Percentiles rank a stretch among this genome's conserved stretches.
Conservation (phyloP, 1,140 invertebrate species). For the Ectropis grisescens region DNA sequence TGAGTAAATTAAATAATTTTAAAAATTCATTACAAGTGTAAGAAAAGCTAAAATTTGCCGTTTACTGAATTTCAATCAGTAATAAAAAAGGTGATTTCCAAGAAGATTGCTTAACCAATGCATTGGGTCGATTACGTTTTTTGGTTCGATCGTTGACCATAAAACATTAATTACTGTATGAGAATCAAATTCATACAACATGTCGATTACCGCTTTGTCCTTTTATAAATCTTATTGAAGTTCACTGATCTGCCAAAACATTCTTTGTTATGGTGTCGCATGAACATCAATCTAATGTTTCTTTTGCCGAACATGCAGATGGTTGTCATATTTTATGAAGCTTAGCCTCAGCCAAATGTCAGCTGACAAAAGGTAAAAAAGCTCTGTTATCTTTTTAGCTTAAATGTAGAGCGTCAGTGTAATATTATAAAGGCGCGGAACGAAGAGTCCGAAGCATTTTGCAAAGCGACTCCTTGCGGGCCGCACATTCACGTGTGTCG, state of each 20-base stretch:
- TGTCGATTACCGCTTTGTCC: too few species aligned
- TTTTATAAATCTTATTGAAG: conserved; percentile 1
- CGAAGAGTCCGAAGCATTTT: conserved; percentile 50
- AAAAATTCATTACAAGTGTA: too few species aligned
- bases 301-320: conserved; percentile 24
- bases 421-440: conserved; percentile 61
- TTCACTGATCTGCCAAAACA: conserved; percentile 27
- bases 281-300: conserved; percentile 32
- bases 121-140: too few species aligned
- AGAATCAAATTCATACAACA: too few species aligned
- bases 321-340: conserved; percentile 43
- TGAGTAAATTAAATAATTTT: too few species aligned
- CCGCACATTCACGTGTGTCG: conserved; percentile 46
- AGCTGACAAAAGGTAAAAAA: conserved; percentile 54
- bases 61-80: too few species aligned
- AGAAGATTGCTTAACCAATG: too few species aligned
- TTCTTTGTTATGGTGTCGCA: conserved; percentile 20
- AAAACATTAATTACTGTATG: too few species aligned
- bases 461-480: conserved; percentile 51
- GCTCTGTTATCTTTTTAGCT: conserved; percentile 58
- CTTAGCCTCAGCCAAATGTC: conserved; percentile 38
- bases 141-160: too few species aligned
- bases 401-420: conserved; percentile 56
- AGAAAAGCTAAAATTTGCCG: too few species aligned
- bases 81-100: too few species aligned